Evolutionary conservation across 2,113 vertebrate species (phyloP).

Genomic region (Forbesichthys papilliferus): DNA sequence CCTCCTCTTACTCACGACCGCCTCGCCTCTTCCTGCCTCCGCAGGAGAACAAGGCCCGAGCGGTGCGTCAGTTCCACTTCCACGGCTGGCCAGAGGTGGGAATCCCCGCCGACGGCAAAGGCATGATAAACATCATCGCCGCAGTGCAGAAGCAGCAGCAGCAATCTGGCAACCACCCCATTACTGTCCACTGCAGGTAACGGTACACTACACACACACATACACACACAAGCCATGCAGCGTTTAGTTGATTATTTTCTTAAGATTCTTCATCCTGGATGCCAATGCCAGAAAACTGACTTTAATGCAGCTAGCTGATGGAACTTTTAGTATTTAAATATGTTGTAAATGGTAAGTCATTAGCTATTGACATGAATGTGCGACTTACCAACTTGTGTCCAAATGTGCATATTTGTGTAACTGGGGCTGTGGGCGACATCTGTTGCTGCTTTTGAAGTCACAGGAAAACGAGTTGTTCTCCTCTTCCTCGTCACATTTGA

Average conservation of each 20-base stretch:
- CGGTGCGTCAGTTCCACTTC: slow-evolving; percentile 96
- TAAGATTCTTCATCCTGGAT: not conserved
- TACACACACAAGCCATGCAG: not conserved
- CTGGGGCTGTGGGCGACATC: slow-evolving; percentile 4
- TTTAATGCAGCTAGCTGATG: not conserved
- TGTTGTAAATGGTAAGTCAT: not conserved
- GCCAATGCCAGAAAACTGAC: not conserved
- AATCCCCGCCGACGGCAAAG: slow-evolving; percentile 93
- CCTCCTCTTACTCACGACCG: not conserved
- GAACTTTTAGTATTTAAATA: not conserved
- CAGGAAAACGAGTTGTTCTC: slow-evolving; percentile 48
- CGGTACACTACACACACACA: slow-evolving; percentile 39
- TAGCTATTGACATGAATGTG: not conserved
- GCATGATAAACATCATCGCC: slow-evolving; percentile 98
- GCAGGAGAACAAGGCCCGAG: slow-evolving; percentile 94
- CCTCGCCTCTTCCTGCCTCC: not conserved
- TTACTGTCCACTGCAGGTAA: slow-evolving; percentile 97
- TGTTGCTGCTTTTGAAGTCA: slow-evolving; percentile 23
- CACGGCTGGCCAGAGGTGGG: slow-evolving; percentile 98
- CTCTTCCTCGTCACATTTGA: slow-evolving; percentile 41
- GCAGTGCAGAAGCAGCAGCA: slow-evolving; percentile 98
- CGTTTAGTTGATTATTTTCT: not conserved
- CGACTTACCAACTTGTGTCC: not conserved
- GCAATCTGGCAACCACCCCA: slow-evolving; percentile 98
- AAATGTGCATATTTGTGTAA: not conserved